Conservation (phyloP, 2,888 invertebrate genomes). For the Tetragonisca angustula region DNA sequence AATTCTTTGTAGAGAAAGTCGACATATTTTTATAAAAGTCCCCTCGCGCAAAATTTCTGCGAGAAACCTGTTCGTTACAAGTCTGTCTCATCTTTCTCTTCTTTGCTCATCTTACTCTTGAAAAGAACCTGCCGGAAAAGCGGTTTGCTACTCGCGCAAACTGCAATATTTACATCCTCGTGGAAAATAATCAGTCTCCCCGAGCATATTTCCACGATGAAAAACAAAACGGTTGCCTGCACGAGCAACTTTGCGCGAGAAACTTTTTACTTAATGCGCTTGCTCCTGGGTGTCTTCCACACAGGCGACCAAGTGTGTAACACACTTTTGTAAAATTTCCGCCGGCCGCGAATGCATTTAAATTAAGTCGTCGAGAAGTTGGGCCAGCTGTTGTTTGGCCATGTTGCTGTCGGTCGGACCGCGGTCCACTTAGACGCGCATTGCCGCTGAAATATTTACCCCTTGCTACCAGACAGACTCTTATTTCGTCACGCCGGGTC, state of each 20-base stretch:
- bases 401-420: neutral
- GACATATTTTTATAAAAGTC: too few relatives aligned
- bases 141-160: neutral
- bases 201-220: neutral
- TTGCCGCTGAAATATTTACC: slow-evolving; percentile 47
- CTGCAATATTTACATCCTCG: neutral
- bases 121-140: neutral
- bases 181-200: neutral
- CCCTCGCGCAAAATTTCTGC: neutral
- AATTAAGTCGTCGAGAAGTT: slow-evolving; percentile 48
- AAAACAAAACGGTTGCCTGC: neutral
- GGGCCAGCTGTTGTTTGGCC: slow-evolving; percentile 23
- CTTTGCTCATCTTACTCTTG: neutral
- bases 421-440: slow-evolving; percentile 4
- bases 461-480: neutral
- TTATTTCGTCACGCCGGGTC: slow-evolving; percentile 12
- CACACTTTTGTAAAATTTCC: slow-evolving; percentile 15
- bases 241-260: neutral
- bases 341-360: slow-evolving; percentile 33
- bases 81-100: neutral
- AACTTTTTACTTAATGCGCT: slow-evolving; percentile 23
- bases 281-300: neutral
- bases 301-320: neutral
- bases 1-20: too few relatives aligned
- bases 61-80: neutral